Conservation (phyloP, 2,113 vertebrate species). For the Entomyzon cyanotis region DNA sequence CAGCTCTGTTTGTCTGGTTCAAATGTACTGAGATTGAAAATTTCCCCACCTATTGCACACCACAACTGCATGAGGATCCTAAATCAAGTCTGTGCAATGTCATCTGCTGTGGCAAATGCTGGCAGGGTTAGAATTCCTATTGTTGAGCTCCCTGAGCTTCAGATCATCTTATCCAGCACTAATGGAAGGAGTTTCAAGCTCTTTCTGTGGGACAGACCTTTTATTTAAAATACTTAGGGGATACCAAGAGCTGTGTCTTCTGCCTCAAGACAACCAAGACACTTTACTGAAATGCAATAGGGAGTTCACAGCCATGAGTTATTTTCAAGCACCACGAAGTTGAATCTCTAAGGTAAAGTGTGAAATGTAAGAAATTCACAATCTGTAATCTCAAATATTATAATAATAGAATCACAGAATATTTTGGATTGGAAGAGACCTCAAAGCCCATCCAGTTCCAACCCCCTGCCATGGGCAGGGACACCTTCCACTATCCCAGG, state of each 20-base stretch:
- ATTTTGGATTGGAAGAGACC: neutral
- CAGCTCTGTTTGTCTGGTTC: neutral
- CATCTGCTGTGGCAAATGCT: neutral
- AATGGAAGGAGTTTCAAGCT: neutral
- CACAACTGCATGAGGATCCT: neutral
- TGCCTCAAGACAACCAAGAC: neutral
- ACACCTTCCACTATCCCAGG: neutral
- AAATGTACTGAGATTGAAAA: neutral
- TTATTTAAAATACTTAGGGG: neutral
- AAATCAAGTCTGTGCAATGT: neutral
- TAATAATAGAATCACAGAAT: neutral
- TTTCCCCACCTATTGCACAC: neutral
- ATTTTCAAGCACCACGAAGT: neutral
- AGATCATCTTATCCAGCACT: neutral
- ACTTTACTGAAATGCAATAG: neutral
- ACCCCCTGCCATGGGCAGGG: neutral
- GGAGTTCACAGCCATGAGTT: neutral
- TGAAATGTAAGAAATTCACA: neutral
- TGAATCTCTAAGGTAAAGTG: neutral
- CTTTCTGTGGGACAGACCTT: neutral
- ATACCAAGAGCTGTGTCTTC: neutral
- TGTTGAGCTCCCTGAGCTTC: neutral
- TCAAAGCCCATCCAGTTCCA: neutral
- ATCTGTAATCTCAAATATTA: neutral
- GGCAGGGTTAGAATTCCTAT: neutral